Evolutionary conservation across 2,113 vertebrate genomes (phyloP).

Genomic region (Dendrocopos noguchii): DNA sequence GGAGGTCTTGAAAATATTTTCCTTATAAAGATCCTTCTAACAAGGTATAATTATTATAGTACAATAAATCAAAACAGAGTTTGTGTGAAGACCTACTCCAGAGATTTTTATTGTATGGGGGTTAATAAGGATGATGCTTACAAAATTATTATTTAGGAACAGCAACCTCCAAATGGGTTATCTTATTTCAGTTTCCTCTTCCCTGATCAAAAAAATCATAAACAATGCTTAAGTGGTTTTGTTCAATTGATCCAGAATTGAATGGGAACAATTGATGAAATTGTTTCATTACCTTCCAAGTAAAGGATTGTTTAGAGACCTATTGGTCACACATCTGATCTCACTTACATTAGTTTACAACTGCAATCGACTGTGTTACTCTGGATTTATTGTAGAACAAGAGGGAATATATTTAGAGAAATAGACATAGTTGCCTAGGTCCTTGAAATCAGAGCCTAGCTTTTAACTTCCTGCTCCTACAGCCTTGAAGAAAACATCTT

Average conservation of each 20-base stretch:
- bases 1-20: not conserved
- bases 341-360: not conserved
- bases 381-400: not conserved
- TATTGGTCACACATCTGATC: not conserved
- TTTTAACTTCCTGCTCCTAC: not conserved
- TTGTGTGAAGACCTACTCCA: not conserved
- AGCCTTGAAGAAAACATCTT: not conserved
- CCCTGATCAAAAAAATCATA: not conserved
- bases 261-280: not conserved
- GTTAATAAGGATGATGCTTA: not conserved
- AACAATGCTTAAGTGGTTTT: constrained; percentile 26
- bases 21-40: not conserved
- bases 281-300: constrained; percentile 15
- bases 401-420: not conserved
- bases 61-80: not conserved
- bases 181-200: not conserved
- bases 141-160: not conserved
- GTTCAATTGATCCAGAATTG: not conserved
- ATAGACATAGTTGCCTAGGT: not conserved
- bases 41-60: not conserved
- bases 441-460: not conserved
- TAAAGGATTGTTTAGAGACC: constrained; percentile 19
- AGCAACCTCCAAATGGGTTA: not conserved
- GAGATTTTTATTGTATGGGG: not conserved
- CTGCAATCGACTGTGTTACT: not conserved